These are phyloP conservation scores for Heliconius ethilla DNA, from an alignment of 2,888 invertebrate species.

Conservation along the genomic window DNA sequence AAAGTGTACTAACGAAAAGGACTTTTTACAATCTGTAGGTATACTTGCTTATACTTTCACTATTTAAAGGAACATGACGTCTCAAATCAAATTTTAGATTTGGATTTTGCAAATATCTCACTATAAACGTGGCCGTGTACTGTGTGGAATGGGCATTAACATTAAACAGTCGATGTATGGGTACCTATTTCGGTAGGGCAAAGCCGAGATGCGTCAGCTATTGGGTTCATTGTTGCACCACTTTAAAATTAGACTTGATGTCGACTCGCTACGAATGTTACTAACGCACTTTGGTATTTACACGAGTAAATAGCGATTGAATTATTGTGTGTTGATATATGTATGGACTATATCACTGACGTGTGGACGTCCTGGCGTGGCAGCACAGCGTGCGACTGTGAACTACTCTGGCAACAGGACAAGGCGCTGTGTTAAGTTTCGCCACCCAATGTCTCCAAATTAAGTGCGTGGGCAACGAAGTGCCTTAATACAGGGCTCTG, in stretches of 20 bases:
- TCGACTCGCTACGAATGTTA: conserved; percentile 24
- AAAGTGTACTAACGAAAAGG: background rate
- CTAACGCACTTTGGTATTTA: conserved; percentile 13
- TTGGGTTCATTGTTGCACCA: conserved; percentile 29
- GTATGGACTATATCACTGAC: background rate
- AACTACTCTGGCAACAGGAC: too few relatives aligned
- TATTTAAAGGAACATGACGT: background rate
- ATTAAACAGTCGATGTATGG: conserved; percentile 18
- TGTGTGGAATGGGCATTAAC: background rate
- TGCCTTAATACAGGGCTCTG: too few relatives aligned
- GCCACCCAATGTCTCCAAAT: too few relatives aligned
- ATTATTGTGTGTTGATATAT: conserved; percentile 4
- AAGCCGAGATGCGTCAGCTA: conserved; percentile 33
- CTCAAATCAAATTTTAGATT: background rate
- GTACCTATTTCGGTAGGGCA: conserved; percentile 32
- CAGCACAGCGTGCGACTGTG: too few relatives aligned
- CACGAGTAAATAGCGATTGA: conserved; percentile 7
- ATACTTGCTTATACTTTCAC: background rate
- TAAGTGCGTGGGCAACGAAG: too few relatives aligned
- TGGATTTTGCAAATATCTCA: background rate
- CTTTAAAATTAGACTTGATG: conserved; percentile 34
- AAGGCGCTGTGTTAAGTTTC: too few relatives aligned
- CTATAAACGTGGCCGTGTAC: conserved; percentile 2
- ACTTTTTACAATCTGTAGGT: background rate
- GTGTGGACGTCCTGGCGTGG: too few relatives aligned